A percentile compares a stretch with the other conserved stretches of the same genome.
Conservation (phyloP, 2,888 invertebrate species). For the Dicyrtoma fusca region DNA sequence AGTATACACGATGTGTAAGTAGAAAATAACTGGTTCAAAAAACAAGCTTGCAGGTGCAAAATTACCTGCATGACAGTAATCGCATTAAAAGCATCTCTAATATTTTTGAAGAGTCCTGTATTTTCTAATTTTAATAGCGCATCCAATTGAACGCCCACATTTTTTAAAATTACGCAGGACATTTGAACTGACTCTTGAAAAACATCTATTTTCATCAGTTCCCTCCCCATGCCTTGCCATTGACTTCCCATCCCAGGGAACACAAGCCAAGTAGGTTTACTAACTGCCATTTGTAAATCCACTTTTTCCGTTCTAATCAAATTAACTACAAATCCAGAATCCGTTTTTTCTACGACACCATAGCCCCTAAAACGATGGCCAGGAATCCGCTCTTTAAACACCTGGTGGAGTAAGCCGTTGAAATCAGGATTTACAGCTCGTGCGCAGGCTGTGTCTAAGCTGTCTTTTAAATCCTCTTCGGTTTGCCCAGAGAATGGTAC, state of each 20-base stretch:
- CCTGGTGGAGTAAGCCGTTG: slow-evolving; percentile 57
- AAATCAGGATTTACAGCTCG: neutral
- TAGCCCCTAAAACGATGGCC: slow-evolving; percentile 64
- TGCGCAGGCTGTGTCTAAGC: slow-evolving; percentile 57
- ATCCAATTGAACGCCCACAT: slow-evolving; percentile 79
- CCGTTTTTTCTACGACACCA: neutral
- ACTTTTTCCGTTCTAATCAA: neutral
- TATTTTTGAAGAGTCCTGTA: slow-evolving; percentile 70
- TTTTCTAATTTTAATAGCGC: slow-evolving; percentile 69
- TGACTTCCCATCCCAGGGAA: too few species aligned
- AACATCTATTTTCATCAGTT: too few species aligned
- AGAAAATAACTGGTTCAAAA: too few species aligned
- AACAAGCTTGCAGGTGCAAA: too few species aligned
- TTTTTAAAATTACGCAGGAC: slow-evolving; percentile 63
- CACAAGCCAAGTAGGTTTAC: slow-evolving; percentile 63
- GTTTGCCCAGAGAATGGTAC: slow-evolving; percentile 32
- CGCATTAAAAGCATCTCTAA: slow-evolving; percentile 58
- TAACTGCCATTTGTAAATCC: neutral
- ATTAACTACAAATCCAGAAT: too few species aligned
- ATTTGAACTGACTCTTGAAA: too few species aligned
- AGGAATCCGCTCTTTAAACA: slow-evolving; percentile 58
- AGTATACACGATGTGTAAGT: too few species aligned
- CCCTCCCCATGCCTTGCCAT: too few species aligned
- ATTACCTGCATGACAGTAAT: slow-evolving; percentile 57
- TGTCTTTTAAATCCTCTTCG: slow-evolving; percentile 41